Percentiles rank a stretch among this genome's conserved stretches.
These are phyloP conservation scores for Heterochromis multidens DNA, from an alignment of 2,113 vertebrate genomes.

Conservation along the genomic window DNA sequence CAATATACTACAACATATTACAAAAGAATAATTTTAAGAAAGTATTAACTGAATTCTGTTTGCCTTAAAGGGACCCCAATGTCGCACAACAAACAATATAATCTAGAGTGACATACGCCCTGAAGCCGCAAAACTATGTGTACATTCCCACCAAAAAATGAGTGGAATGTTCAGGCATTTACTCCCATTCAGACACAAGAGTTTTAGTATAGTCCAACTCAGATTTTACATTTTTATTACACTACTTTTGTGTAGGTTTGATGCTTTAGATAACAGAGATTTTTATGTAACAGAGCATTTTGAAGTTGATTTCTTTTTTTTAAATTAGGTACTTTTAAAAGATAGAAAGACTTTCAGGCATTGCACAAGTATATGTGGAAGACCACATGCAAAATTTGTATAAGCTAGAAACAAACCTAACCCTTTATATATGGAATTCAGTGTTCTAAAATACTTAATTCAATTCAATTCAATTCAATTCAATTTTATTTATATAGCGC, in stretches of 20 bases:
- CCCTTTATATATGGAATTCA: not conserved
- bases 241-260: not conserved
- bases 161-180: not conserved
- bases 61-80: not conserved
- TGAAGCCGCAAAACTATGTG: not conserved
- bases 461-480: too few species aligned
- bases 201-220: not conserved
- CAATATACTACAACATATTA: not conserved
- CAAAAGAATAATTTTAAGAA: accelerated
- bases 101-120: not conserved
- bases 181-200: not conserved
- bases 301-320: not conserved
- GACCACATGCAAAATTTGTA: not conserved
- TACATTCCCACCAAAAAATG: not conserved
- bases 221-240: not conserved
- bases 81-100: not conserved
- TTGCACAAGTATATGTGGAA: not conserved
- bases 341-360: accelerated
- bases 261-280: not conserved
- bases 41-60: not conserved
- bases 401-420: not conserved
- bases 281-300: not conserved
- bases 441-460: too few species aligned
- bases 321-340: not conserved
- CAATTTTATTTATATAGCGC: too few species aligned